Conservation (phyloP, 2,113 vertebrate genomes). For the Oryzias celebensis region DNA sequence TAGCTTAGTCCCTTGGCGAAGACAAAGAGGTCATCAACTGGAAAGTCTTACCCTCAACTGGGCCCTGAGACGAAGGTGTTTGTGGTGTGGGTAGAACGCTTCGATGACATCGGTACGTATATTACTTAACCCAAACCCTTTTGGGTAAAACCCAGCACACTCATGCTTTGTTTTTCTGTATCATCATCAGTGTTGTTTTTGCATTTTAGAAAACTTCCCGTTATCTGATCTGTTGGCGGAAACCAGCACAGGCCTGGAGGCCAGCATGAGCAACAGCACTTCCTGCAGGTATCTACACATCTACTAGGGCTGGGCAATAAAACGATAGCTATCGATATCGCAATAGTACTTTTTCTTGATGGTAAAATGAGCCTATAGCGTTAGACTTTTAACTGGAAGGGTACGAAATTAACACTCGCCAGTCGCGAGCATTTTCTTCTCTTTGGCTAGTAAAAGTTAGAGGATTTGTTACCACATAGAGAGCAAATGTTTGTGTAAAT, state of each 20-base stretch:
- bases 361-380: too few species aligned
- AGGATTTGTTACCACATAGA: too few species aligned
- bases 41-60: constrained; percentile 86
- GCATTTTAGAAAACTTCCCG: constrained; percentile 88
- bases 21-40: constrained; percentile 86
- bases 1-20: constrained; percentile 89
- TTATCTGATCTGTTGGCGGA: constrained; percentile 91
- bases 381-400: too few species aligned
- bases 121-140: not conserved
- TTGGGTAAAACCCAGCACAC: too few species aligned
- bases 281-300: constrained; percentile 82
- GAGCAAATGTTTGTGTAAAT: too few species aligned
- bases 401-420: too few species aligned
- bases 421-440: too few species aligned
- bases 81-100: constrained; percentile 95
- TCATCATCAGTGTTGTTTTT: constrained; percentile 17
- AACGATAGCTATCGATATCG: too few species aligned
- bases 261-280: constrained; percentile 87
- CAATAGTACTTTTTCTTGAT: too few species aligned
- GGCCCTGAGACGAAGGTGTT: constrained; percentile 96
- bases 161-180: too few species aligned
- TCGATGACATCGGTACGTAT: constrained; percentile 90
- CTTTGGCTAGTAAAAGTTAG: too few species aligned
- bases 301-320: too few species aligned
- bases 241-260: constrained; percentile 93